These are phyloP conservation scores for Xenus cinereus DNA, from an alignment of 2,113 vertebrate species.

Conservation along the genomic window DNA sequence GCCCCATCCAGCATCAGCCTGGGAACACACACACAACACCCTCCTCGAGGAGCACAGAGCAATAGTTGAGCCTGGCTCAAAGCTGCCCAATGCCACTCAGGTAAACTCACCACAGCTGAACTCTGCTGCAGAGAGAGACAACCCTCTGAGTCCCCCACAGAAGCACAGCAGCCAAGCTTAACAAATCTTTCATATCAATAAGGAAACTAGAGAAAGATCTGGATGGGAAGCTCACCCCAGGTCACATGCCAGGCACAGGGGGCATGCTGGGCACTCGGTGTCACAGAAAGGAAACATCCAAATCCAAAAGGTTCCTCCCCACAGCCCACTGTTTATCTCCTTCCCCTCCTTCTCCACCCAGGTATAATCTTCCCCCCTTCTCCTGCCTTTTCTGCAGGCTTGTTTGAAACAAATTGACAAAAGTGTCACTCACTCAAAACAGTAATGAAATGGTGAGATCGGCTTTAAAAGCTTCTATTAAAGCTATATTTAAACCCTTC, in stretches of 20 bases:
- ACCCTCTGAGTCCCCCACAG: fast-evolving
- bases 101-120: background rate
- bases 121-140: background rate
- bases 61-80: fast-evolving
- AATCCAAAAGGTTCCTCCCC: background rate
- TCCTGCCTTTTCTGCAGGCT: background rate
- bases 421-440: background rate
- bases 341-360: background rate
- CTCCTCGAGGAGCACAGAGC: fast-evolving
- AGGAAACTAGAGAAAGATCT: background rate
- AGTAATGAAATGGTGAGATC: background rate
- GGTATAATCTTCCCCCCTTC: background rate
- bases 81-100: background rate
- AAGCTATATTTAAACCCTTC: constrained; percentile 2
- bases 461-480: constrained; percentile 13
- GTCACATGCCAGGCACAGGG: fast-evolving
- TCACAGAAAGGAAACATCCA: background rate
- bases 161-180: background rate
- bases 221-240: background rate
- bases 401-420: background rate
- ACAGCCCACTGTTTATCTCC: background rate
- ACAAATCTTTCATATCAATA: background rate
- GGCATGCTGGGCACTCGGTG: fast-evolving
- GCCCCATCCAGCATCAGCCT: background rate
- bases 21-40: background rate